Evolutionary conservation across 2,888 invertebrate genomes (phyloP), one percentile per base, ranked within the genome.

Genomic region (Harpagoxenus sublaevis): DNA sequence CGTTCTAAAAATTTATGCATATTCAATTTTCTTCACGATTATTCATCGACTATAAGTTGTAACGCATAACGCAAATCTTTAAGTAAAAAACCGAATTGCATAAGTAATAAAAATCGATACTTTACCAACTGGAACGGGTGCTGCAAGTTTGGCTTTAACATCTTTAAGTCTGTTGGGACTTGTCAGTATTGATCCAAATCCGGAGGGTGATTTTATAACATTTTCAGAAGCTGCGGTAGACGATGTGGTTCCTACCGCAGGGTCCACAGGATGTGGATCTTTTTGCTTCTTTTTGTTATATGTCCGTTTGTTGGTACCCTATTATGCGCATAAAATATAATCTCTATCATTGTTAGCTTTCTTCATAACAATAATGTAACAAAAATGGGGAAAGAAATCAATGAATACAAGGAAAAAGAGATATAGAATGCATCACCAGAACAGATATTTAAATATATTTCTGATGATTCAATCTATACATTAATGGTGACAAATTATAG

Each of bases 1-100:
- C 96, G 95, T 95, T 96, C 96, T 96, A 95, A 83, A 96, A 94
- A 68, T 57, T 35, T 28, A 57, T 35, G 1, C 39, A 62, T 68
- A 35, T 71, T 10, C 5, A 35, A 28, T 28, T 55, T 23, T 66
- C 6, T 53, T 65, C 10, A 53, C 18, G 23, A 45, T 53, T 39
- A 62, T 42, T 23, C 31, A 31, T 51, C 10, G 18, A 9, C 39
- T 42, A 12, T 57, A 57, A 55, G 9, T 45, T 45, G 8, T 39
- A 84, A 62, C 2, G 5, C 9, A n/a, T 31, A 68, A 31, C 2
- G 10, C 23, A 51, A 63, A 35, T 39, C 15, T 75, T 62, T 35
- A 74, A 60, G 28, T 62, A 12, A 63, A 66, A 15, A 45, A 62
- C n/a, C 3, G 12, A 57, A 18, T 53, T 9, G 10, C 18, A 18